Evolutionary conservation across 2,797 vertebrate species (phyloP).

Genomic region (Chiroxiphia lanceolata): DNA sequence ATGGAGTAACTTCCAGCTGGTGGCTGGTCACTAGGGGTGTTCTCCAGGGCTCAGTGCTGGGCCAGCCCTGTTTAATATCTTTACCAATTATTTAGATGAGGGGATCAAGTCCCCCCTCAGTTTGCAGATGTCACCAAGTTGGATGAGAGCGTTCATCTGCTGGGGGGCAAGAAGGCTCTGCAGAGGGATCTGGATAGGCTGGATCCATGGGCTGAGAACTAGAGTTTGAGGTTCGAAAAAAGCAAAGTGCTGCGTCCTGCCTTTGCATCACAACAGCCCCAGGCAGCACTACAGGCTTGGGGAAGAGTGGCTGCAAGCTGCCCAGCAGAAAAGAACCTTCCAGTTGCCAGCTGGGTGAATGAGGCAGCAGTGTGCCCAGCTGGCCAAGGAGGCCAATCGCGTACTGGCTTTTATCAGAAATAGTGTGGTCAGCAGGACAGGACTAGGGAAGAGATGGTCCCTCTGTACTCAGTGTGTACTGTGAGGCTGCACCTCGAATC

Average conservation of each 20-base stretch:
- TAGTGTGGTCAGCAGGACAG: neutral
- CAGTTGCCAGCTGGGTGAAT: neutral
- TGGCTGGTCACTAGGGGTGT: too few species aligned
- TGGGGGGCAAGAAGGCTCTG: neutral
- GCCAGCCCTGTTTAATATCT: neutral
- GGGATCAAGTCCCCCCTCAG: neutral
- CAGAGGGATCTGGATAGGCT: neutral
- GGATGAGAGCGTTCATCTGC: neutral
- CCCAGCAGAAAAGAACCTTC: neutral
- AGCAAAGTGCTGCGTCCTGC: neutral
- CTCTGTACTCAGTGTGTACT: neutral
- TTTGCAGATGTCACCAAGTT: accelerated
- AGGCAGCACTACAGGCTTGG: neutral
- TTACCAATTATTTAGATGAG: neutral
- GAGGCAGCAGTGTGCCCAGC: neutral
- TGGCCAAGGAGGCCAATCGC: neutral
- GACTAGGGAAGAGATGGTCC: neutral
- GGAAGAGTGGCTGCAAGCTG: neutral
- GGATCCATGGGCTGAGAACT: neutral
- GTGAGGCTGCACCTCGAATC: neutral
- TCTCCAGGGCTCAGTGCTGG: neutral
- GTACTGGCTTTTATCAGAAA: neutral
- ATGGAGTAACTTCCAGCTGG: neutral
- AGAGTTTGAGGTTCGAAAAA: neutral
- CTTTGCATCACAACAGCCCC: neutral